Evolutionary conservation across 2,888 invertebrate species (phyloP), one percentile per base, ranked within the genome.

Genomic region (Corbicula japonica): DNA sequence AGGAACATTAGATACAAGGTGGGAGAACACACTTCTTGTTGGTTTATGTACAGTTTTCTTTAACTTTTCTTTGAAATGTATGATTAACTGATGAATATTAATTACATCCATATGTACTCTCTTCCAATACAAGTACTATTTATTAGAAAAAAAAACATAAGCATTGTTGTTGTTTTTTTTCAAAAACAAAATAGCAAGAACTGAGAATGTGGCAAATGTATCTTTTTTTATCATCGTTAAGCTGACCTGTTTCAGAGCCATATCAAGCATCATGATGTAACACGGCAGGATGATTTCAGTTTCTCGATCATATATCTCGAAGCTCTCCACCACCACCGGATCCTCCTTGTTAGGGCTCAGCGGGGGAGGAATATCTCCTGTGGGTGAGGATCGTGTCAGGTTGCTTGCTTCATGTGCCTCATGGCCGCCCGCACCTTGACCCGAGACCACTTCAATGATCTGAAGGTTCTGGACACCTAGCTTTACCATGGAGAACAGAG

Each of bases 231-330:
- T n/a, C n/a, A n/a, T n/a, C n/a, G n/a, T n/a, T 50, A 35, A 58
- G 48, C 48, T 34, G 18, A 97, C 97, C 95, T 99, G 99, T 94
- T 98, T 98, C 18, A 99, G 94, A 60, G 98, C 94, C 86, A 99
- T 96, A 92, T 99, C 99, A 82, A 99, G 94, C 98, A 99, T 98
- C 46, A 99, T 95, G 85, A 99, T 97, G 92, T 98, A 99, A 91
- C 98, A 98, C 0, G 97, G 97, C n/a, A 98, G 94, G 93, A 98
- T 97, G 66, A 93, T 89, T 75, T 94, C 94, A 10, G 92, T 91
- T 76, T 91, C 91, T 35, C 89, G 79, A 8, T 91, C 90, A 76
- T 89, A 91, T 41, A 90, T 78, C 56, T 89, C 89, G 73, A 82
- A 87, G 6, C 86, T 85, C 66, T 89, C 90, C 26, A 86, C 79